Conservation (phyloP, 2,888 invertebrate species). For the Acanthoscelides obtectus region DNA sequence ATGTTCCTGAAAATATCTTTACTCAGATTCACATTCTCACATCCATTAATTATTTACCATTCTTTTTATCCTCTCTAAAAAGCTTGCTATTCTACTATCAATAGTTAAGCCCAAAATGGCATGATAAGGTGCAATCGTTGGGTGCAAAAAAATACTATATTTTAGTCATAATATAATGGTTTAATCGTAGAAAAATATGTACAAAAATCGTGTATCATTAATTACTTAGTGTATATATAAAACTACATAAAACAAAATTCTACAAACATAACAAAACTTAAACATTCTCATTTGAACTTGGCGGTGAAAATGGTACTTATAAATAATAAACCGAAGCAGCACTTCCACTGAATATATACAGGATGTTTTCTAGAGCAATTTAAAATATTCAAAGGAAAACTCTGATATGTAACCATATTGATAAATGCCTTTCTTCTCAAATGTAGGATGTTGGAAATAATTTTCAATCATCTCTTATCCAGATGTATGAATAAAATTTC, state of each 20-base stretch:
- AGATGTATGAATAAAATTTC: too few species aligned
- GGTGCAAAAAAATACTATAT: constrained; percentile 5
- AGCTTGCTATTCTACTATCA: too few species aligned
- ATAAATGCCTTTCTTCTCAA: too few species aligned
- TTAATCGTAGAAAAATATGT: constrained; percentile 34
- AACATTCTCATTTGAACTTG: constrained; percentile 26
- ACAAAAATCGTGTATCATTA: constrained; percentile 20
- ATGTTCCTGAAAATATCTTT: constrained; percentile 27
- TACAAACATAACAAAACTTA: constrained; percentile 24
- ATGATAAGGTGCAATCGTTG: not conserved
- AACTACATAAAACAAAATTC: constrained; percentile 10
- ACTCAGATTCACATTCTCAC: constrained; percentile 10
- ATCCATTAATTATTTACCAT: too few species aligned
- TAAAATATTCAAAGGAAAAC: too few species aligned
- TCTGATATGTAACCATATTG: too few species aligned
- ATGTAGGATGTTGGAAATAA: not conserved
- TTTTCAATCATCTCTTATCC: too few species aligned
- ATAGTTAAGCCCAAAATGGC: not conserved
- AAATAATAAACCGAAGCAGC: not conserved
- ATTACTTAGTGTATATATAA: not conserved
- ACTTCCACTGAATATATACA: not conserved
- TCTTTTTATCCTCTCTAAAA: too few species aligned
- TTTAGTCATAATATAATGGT: constrained; percentile 13
- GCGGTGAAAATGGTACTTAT: constrained; percentile 6
- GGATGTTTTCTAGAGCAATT: too few species aligned